Evolutionary conservation across 1,140 invertebrate species (phyloP), one percentile per base, ranked within the genome.

Genomic region (Oryctes rhinoceros): DNA sequence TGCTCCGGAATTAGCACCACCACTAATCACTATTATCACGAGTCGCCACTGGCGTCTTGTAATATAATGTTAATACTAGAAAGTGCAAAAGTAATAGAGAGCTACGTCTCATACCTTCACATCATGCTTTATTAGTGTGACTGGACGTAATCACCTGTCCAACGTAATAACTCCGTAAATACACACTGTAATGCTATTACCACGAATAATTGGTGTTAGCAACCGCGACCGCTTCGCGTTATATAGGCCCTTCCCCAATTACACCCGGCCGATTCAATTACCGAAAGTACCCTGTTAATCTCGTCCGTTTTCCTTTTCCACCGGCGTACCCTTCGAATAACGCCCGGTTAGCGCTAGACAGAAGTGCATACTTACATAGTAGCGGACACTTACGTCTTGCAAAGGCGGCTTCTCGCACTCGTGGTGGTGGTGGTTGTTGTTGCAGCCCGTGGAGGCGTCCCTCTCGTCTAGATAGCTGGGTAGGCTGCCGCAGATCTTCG

Each of bases 401-500:
- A 91, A 83, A 84, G 90, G 86, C 85, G 88, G 81, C 87, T 91
- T 87, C 85, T 92, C 87, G 83, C 89, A 87, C 85, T 89, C 88
- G 87, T 92, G 85, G 10, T 91, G 85, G 10, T 91, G 91, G 83
- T 90, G 82, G 85, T 93, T 92, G 82, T 92, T 93, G 84, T 92
- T 92, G 15, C 89, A 89, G 48, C 88, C 88, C 85, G 87, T 82
- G 53, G 53, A 18, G 20, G 84, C 84, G 44, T 89, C 87, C 83
- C 92, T 90, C 62, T 91, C 91, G 84, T 94, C 93, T 81, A 94
- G 87, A 86, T 94, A 92, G 87, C 94, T 94, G 2, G 93, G 93
- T 80, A 94, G 85, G 15, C 93, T 94, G 76, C 91, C 90, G 84
- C 91, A 91, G 79, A 91, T 87, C 90, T 84, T 83, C n/a, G 47